Evolutionary conservation across 2,113 vertebrate species (phyloP).

Genomic region (Paratilapia polleni): DNA sequence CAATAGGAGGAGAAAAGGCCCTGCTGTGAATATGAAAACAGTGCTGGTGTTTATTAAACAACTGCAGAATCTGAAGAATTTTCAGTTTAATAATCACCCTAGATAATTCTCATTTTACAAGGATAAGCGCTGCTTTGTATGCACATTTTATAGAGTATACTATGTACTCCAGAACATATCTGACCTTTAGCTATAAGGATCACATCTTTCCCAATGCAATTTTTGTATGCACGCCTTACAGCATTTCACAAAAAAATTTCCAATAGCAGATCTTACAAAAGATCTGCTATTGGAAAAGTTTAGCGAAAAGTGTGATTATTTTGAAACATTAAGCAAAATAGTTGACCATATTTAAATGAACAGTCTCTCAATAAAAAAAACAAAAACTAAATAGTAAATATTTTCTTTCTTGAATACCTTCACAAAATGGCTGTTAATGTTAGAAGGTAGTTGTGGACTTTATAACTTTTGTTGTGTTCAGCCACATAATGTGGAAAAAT

Average conservation of each 20-base stretch:
- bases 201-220: not conserved
- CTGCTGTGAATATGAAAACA: conserved; percentile 53
- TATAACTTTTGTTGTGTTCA: not conserved
- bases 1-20: conserved; percentile 19
- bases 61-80: conserved; percentile 20
- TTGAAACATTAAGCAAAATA: too few relatives aligned
- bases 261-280: too few relatives aligned
- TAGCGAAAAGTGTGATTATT: too few relatives aligned
- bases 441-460: not conserved
- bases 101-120: conserved; percentile 1
- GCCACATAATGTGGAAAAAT: not conserved
- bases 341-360: too few relatives aligned
- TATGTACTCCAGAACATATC: not conserved
- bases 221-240: not conserved
- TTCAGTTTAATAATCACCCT: conserved; percentile 31
- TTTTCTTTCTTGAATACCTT: too few relatives aligned
- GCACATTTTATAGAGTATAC: not conserved
- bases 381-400: too few relatives aligned
- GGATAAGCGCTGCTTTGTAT: not conserved
- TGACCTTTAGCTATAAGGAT: not conserved
- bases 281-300: too few relatives aligned
- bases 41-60: conserved; percentile 35
- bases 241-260: not conserved
- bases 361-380: too few relatives aligned
- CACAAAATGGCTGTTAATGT: not conserved